phyloP scores from a whole-genome alignment of 2,797 vertebrate species.

The Bryconaethiops microstoma region DNA sequence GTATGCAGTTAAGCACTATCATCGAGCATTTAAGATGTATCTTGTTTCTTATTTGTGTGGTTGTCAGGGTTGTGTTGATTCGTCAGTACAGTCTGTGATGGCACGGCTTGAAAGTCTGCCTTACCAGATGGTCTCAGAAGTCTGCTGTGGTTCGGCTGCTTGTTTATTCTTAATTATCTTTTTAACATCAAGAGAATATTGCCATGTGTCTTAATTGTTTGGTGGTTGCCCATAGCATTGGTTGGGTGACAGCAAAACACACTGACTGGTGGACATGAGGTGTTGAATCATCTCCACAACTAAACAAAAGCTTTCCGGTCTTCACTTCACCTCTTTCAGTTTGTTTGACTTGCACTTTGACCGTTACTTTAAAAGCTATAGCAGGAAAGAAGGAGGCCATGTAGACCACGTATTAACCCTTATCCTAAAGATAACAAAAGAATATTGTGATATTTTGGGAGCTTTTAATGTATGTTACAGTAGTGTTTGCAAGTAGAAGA shows the following conservation, averaged over 20 bases:
- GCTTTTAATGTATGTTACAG: too few relatives aligned
- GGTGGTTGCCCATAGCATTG: constrained; percentile 27
- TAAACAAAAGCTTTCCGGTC: background rate
- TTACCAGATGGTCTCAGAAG: constrained; percentile 51
- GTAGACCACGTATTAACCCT: background rate
- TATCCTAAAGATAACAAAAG: background rate
- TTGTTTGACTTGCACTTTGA: background rate
- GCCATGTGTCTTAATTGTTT: constrained; percentile 27
- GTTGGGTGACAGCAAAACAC: background rate
- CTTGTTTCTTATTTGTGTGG: background rate
- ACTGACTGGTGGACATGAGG: background rate
- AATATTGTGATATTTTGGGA: background rate
- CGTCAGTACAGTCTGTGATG: constrained; percentile 10
- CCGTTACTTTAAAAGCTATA: background rate
- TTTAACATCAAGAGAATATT: constrained; percentile 35
- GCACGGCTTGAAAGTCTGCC: constrained; percentile 26
- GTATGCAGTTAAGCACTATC: background rate
- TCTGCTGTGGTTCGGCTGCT: constrained; percentile 38
- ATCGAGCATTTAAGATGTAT: constrained; percentile 21
- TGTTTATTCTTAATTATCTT: constrained; percentile 52
- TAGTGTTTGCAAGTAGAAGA: too few relatives aligned
- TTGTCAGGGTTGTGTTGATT: background rate
- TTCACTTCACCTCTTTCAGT: background rate
- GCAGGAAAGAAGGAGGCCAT: background rate
- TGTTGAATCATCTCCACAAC: background rate